Percentiles rank a stretch among this genome's conserved stretches.
These are phyloP conservation scores for Chlorospingus semifuscus DNA, from an alignment of 2,797 vertebrate genomes.

Conservation along the genomic window DNA sequence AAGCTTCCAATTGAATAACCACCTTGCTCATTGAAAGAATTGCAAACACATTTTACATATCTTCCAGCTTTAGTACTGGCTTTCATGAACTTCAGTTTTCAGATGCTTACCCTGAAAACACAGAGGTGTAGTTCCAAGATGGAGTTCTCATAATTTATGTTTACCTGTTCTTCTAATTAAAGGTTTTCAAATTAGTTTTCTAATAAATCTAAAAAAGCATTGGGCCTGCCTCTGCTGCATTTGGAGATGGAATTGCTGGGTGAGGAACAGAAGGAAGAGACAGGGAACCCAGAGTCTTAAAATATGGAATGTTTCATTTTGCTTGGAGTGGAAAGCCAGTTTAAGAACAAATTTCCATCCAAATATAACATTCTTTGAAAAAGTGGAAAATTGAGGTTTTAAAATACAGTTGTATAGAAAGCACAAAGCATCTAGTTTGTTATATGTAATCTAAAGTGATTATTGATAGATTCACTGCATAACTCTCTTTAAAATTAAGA, in stretches of 20 bases:
- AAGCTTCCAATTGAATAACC: not conserved
- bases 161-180: not conserved
- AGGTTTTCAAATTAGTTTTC: not conserved
- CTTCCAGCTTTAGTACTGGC: not conserved
- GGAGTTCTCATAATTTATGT: not conserved
- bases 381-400: not conserved
- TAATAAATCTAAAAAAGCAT: not conserved
- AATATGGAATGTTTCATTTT: not conserved
- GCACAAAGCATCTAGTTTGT: not conserved
- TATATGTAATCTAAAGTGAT: not conserved
- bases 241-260: not conserved
- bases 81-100: not conserved
- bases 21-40: not conserved
- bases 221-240: accelerated
- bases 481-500: not conserved
- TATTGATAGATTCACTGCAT: not conserved
- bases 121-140: not conserved
- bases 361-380: not conserved
- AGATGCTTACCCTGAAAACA: not conserved
- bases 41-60: not conserved
- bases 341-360: not conserved
- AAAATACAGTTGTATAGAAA: not conserved
- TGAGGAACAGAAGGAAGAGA: not conserved
- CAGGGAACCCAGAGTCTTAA: not conserved
- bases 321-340: not conserved